Evolutionary conservation across 1,140 invertebrate genomes (phyloP), one percentile per base, ranked within the genome.

Genomic region (Drosophila kurseongensis): DNA sequence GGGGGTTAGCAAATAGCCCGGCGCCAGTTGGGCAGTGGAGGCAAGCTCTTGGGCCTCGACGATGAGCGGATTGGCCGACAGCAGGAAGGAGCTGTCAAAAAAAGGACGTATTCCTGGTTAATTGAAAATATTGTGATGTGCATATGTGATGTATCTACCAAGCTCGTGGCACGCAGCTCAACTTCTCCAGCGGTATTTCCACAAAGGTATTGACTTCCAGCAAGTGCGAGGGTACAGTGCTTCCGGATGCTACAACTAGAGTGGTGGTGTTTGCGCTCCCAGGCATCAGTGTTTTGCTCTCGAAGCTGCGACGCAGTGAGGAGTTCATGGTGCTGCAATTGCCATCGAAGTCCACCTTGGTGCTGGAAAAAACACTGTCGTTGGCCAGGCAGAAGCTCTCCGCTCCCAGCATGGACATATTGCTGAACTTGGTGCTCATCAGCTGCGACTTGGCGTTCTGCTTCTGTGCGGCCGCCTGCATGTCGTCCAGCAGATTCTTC

Each of bases 61-160:
- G 47, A 92, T 78, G 27, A 92, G 75, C 54, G 91, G 91, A 90
- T 92, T 92, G 72, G 91, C 89, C 50, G 78, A 65, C 13, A 92
- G 57, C 59, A 89, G 74, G 62, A 77, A 85, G 16, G 75, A 60
- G 57, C 91, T 92, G 54, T n/a, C 14, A 23, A 55, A 51, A 42
- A 61, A 51, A 42, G 45, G 9, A 59, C 18, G 3, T 38, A 14
- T 16, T 38, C 57, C 16, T 41, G 35, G 44, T 63, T 54, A 75
- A 50, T 56, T 42, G 61, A 14, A 48, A 32, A 44, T 18, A 0
- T 12, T 3, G 32, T 48, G 7, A 51, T 8, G 29, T 32, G 7
- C 29, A 13, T 13, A 32, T 0, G 12, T 4, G 1, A 5, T 13
- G n/a, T 10, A 66, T 71, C 72, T 47, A 92, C 91, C 91, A 80